Evolutionary conservation across 2,888 invertebrate genomes (phyloP).

Genomic region (Heliconius cydno): DNA sequence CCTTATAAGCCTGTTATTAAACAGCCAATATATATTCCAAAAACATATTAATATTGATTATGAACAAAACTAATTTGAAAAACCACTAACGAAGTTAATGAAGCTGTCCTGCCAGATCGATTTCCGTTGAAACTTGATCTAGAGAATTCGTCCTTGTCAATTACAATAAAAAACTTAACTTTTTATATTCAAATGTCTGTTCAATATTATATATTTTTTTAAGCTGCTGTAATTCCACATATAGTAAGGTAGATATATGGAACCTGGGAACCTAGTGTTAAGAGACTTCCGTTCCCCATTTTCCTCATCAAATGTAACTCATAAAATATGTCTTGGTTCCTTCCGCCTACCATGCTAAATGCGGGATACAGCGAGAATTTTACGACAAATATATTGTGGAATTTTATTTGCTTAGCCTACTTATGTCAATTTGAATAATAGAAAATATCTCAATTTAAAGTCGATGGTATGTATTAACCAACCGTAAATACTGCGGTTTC

Average conservation of each 20-base stretch:
- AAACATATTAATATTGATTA: background rate
- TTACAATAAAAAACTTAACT: slow-evolving; percentile 12
- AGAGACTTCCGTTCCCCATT: too few relatives aligned
- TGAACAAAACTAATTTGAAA: slow-evolving; percentile 12
- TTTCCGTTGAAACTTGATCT: slow-evolving; percentile 24
- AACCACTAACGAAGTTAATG: slow-evolving; percentile 1
- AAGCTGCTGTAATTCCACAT: too few relatives aligned
- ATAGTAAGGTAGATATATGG: too few relatives aligned
- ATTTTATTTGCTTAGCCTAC: background rate
- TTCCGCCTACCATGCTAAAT: background rate
- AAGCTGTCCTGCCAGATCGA: slow-evolving; percentile 2
- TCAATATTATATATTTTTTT: background rate
- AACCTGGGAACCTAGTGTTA: too few relatives aligned
- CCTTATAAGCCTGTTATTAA: background rate
- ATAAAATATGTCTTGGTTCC: background rate
- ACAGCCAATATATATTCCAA: background rate
- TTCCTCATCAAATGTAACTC: too few relatives aligned
- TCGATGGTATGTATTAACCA: background rate
- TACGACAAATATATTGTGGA: background rate
- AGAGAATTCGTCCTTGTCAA: slow-evolving; percentile 20
- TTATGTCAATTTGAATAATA: background rate
- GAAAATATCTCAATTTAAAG: slow-evolving; percentile 32
- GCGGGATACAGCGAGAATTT: background rate
- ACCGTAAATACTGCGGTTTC: slow-evolving; percentile 40
- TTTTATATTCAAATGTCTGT: background rate